A percentile compares a stretch with the other conserved stretches of the same genome.
These are phyloP conservation scores for Pygocentrus nattereri DNA, from an alignment of 2,797 vertebrate genomes.

Conservation along the genomic window DNA sequence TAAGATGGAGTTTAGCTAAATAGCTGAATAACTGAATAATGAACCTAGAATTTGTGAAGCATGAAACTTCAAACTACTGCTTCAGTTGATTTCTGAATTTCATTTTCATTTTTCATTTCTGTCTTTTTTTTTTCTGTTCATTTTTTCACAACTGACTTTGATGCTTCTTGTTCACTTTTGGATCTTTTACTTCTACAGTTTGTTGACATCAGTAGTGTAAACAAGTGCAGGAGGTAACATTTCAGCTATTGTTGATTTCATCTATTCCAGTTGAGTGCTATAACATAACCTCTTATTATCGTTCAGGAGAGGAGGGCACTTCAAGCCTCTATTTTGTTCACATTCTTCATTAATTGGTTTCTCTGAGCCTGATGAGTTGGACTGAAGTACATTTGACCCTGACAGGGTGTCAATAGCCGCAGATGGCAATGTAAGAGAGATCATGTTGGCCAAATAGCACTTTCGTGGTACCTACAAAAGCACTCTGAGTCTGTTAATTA, in stretches of 20 bases:
- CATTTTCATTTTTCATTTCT: too few species aligned
- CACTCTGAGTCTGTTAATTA: constrained; percentile 55
- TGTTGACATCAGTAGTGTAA: background rate
- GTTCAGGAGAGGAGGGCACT: background rate
- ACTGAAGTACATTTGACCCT: constrained; percentile 12
- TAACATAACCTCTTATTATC: background rate
- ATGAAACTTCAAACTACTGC: too few species aligned
- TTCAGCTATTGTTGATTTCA: background rate
- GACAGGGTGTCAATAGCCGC: constrained; percentile 32
- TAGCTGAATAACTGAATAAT: too few species aligned
- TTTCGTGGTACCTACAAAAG: constrained; percentile 41
- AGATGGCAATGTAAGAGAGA: constrained; percentile 29
- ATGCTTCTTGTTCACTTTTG: too few species aligned
- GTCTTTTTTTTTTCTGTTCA: too few species aligned
- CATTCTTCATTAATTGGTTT: constrained; percentile 6
- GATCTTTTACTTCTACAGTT: background rate
- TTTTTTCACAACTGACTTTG: too few species aligned
- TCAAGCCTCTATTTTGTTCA: background rate
- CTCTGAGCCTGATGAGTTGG: constrained; percentile 3
- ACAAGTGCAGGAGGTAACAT: background rate
- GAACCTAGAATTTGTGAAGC: too few species aligned
- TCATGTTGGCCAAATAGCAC: constrained; percentile 41
- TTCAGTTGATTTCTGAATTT: too few species aligned
- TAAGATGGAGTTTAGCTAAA: too few species aligned
- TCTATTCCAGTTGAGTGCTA: background rate